Conservation (phyloP, 2,797 vertebrate genomes). For the Tapera naevia region DNA sequence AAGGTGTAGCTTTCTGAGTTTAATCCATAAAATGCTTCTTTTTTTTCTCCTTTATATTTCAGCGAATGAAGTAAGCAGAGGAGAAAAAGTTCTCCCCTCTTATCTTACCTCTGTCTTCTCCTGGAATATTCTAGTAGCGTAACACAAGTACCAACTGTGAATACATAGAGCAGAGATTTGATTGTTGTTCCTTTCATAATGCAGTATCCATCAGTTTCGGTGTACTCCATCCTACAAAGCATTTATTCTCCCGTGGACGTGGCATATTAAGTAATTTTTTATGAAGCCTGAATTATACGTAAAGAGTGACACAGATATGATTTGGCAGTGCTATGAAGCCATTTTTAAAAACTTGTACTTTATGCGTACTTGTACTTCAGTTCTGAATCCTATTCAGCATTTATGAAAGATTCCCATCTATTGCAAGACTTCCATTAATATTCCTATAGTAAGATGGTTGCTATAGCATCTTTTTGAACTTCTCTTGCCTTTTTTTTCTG, state of each 20-base stretch:
- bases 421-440: not conserved
- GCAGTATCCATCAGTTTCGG: not conserved
- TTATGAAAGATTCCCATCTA: not conserved
- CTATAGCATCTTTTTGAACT: not conserved
- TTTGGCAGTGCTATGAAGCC: not conserved
- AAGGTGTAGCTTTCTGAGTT: not conserved
- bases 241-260: not conserved
- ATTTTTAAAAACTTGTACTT: not conserved
- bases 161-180: not conserved
- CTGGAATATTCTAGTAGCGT: not conserved
- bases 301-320: not conserved
- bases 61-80: not conserved
- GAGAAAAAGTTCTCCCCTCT: not conserved
- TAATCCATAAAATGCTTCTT: not conserved
- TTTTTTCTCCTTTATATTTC: not conserved
- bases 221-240: not conserved
- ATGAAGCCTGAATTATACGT: not conserved
- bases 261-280: not conserved
- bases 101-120: not conserved
- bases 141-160: not conserved
- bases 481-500: not conserved
- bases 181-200: not conserved
- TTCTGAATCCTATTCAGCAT: not conserved
- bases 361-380: not conserved
- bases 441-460: not conserved